Percentiles rank a stretch among this genome's conserved stretches.
phyloP scores from a whole-genome alignment of 2,888 invertebrate genomes.

The Calameuta pallipes region DNA sequence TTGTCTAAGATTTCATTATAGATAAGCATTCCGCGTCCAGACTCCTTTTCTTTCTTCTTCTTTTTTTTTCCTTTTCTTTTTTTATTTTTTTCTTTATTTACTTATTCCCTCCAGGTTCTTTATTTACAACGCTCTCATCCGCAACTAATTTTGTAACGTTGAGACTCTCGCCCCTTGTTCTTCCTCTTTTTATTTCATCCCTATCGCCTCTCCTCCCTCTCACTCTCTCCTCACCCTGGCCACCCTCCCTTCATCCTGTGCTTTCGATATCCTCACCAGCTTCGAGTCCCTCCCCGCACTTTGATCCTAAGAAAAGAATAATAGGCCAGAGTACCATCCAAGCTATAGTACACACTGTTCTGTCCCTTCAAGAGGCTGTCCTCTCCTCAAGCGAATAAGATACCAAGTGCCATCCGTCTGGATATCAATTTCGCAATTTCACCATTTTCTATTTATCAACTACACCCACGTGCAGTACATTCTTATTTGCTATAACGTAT shows the following conservation, averaged over 20 bases:
- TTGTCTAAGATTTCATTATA: constrained; percentile 53
- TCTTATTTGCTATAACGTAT: too few species aligned
- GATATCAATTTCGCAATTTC: too few species aligned
- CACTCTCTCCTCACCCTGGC: constrained; percentile 9
- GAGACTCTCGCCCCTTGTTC: background rate
- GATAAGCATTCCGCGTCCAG: constrained; percentile 36
- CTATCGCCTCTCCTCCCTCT: background rate
- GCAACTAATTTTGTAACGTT: constrained; percentile 8
- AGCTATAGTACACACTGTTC: too few species aligned
- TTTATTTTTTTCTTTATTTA: constrained; percentile 11
- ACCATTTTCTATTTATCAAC: too few species aligned
- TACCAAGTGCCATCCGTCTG: too few species aligned
- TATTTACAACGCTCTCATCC: constrained; percentile 3
- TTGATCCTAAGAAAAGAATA: too few species aligned
- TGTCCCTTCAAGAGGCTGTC: too few species aligned
- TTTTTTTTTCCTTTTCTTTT: constrained; percentile 11
- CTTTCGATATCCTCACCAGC: constrained; percentile 4
- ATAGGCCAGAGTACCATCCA: too few species aligned
- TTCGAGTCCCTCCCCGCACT: background rate
- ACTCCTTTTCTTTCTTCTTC: constrained; percentile 23
- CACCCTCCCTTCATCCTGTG: background rate
- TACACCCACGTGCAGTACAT: too few species aligned
- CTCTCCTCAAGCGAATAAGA: too few species aligned
- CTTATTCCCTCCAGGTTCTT: constrained; percentile 5
- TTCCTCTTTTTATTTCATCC: constrained; percentile 13